These are phyloP conservation scores for Oreohelix idahoensis DNA, from an alignment of 1,140 invertebrate genomes.

Conservation along the genomic window DNA sequence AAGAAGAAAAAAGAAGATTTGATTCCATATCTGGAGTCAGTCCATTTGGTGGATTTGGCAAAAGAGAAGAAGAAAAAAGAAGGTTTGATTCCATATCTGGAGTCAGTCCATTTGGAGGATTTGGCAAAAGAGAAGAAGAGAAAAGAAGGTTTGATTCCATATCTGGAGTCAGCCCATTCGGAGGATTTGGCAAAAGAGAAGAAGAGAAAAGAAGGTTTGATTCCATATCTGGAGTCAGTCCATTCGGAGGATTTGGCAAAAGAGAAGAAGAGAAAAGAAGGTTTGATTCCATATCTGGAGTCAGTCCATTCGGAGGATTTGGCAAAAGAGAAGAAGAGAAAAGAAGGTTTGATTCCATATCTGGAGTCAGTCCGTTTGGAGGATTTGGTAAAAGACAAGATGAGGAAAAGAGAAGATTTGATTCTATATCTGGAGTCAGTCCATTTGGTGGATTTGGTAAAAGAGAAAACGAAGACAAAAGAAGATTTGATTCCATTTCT, in stretches of 20 bases:
- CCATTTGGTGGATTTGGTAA: not conserved
- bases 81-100: not conserved
- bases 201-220: not conserved
- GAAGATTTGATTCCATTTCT: conserved; percentile 9
- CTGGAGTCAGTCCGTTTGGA: not conserved
- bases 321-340: not conserved
- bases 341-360: not conserved
- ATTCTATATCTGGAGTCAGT: not conserved
- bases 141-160: not conserved
- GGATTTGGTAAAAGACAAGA: conserved; percentile 4
- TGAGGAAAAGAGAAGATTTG: not conserved
- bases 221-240: not conserved
- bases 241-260: not conserved
- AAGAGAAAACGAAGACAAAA: not conserved
- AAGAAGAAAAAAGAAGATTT: not conserved
- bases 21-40: not conserved
- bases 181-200: conserved; percentile 4
- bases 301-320: not conserved
- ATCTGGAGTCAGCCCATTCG: not conserved
- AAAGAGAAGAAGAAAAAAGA: not conserved
- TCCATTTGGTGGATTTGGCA: not conserved
- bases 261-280: not conserved
- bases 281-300: not conserved
- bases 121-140: not conserved
- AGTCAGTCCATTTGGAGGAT: not conserved